These are phyloP conservation scores for Meiosimyza platycephala DNA, from an alignment of 2,888 invertebrate genomes.

Conservation along the genomic window DNA sequence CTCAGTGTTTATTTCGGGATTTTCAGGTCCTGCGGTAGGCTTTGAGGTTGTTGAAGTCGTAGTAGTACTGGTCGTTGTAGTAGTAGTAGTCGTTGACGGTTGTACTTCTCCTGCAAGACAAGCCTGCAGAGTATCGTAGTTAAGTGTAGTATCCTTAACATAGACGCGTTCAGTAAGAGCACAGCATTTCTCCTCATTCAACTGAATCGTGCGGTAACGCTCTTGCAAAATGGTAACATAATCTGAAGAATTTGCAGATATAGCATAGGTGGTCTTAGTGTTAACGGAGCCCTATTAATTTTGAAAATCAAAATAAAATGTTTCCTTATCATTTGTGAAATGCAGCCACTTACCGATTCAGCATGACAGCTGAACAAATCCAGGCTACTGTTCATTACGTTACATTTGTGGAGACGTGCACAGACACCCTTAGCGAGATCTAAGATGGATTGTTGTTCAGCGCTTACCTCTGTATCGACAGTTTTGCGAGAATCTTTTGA, in stretches of 20 bases:
- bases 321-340: not conserved
- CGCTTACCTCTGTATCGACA: slow-evolving; percentile 50
- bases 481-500: slow-evolving; percentile 48
- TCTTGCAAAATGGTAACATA: slow-evolving; percentile 53
- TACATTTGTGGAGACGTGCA: slow-evolving; percentile 46
- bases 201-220: slow-evolving; percentile 54
- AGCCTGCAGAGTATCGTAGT: slow-evolving; percentile 56
- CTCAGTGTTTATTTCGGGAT: not conserved
- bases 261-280: slow-evolving; percentile 54
- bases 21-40: not conserved
- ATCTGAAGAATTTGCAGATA: slow-evolving; percentile 61
- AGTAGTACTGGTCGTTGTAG: slow-evolving; percentile 8
- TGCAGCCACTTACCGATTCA: slow-evolving; percentile 50
- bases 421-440: slow-evolving; percentile 49
- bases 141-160: slow-evolving; percentile 53
- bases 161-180: slow-evolving; percentile 54
- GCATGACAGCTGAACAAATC: slow-evolving; percentile 56
- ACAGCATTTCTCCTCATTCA: slow-evolving; percentile 55
- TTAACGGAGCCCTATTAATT: slow-evolving; percentile 55
- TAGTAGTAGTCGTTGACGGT: slow-evolving; percentile 37
- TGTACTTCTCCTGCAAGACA: slow-evolving; percentile 54
- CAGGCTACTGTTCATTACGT: slow-evolving; percentile 48
- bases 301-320: not conserved
- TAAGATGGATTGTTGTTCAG: slow-evolving; percentile 48
- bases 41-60: slow-evolving; percentile 41